Base-by-base conservation (phyloP, 2,113 vertebrate species). In the Cyanistes caeruleus region DNA sequence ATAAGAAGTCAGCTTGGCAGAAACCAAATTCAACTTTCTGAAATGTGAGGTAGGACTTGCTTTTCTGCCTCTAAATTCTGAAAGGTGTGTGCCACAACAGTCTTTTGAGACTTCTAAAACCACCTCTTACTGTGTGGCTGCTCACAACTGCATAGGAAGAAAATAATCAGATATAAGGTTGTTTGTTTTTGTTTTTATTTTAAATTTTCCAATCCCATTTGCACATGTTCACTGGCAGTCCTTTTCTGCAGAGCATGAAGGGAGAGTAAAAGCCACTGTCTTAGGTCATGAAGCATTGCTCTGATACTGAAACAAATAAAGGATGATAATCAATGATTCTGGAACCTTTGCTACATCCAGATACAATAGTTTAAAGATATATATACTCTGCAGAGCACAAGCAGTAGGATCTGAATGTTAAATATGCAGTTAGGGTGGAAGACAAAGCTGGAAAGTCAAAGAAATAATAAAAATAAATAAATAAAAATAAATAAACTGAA, bases 391-490 rank as follows among this genome's bases (percentile, higher is more conserved):
- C 83, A 76, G 65, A 94, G 65, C 48, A 82, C 55, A 70, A 86
- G 64, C 35, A 73, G 44, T 58, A 70, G 63, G 87, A 90, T 87
- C 89, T 94, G 91, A 95, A 97, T 90, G 87, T 96, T 92, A 97
- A 97, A 74, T 90, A 90, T 58, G 89, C 58, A 89, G 73, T 83
- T 87, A 82, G 86, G 48, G 44, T 74, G 73, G 82, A 95, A 95
- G n/a, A 76, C 67, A 62, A 95, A 84, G 41, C 64, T 93, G 70
- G 39, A 94, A 39, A 94, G 49, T 84, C 52, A 93, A 93, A 95
- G 60, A 93, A 96, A 95, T 87, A 94, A 95, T 84, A 95, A 96
- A 96, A 89, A 82, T 67, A 39, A 39, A 39, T 39, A 39, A 39
- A 39, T 39, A 39, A 39, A 39, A 39, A 39, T 11, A 39, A 39